Base-by-base conservation (phyloP, 2,797 vertebrate genomes). In the Heliangelus exortis region DNA sequence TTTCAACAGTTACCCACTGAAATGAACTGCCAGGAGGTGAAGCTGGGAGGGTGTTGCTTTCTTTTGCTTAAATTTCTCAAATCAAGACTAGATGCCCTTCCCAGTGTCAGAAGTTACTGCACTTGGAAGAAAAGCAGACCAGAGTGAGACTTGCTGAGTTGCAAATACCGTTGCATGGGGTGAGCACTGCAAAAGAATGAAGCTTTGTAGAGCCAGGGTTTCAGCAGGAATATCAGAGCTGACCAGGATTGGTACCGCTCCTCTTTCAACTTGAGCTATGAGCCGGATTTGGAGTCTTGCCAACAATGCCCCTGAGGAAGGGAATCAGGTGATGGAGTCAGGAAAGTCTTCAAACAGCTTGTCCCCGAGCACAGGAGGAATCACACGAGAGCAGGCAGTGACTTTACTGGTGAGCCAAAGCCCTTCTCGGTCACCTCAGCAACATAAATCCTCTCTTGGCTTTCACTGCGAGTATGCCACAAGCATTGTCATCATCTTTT, bases 11-110 rank as follows among this genome's bases (percentile, higher is more conserved):
- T 59, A 66, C 31, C 28, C 34, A 31, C 15, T 66, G 78, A 50
- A 85, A 62, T 16, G 28, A 68, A 20, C 51, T 39, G 62, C 84
- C 7, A 15, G 12, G 12, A 68, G 29, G 19, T 25, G 15, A 75
- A 45, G 10, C 7, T 20, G 7, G 33, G 0, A 0, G 16, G 1
- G 29, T 71, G 11, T 23, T 17, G 23, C 8, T 62, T 68, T 58
- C 28, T 26, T 83, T 83, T 7, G 29, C 26, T 88, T 43, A 19
- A n/a, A 6, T 53, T 71, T 67, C 67, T 87, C 47, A 48, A 11
- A n/a, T 41, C 11, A 10, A 58, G 54, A 19, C 20, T 41, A 23
- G 62, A 20, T 33, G 39, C 34, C 85, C 34, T 63, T 78, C 28
- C 17, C 15, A 47, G 45, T 6, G 1, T 15, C 25, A n/a, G 29